Base-by-base conservation (phyloP, 2,113 vertebrate genomes). In the Rhinoderma darwinii region DNA sequence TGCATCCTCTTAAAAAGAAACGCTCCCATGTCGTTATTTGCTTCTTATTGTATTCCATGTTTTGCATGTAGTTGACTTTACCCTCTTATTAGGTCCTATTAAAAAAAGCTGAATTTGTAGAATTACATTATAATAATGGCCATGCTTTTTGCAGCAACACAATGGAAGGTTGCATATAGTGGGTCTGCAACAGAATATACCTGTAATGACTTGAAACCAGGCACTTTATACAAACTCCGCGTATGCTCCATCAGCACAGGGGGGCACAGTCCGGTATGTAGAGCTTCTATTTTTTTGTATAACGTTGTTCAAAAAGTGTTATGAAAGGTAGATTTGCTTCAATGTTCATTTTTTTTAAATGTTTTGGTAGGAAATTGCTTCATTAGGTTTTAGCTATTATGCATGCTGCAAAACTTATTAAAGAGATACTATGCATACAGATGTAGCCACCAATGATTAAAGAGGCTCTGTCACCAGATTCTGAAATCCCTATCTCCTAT, bases 171-270 rank as follows among this genome's bases (percentile, higher is more conserved):
- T 89, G 96, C 95, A 0, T 99, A 98, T 83, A 98, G 96, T 27
- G 98, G 98, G 68, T 96, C 97, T 0, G 96, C 95, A 73, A 97
- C 95, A 56, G 96, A 98, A 86, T 95, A 96, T 88, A 93, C 95
- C 83, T 96, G 96, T 89, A 95, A 96, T 91, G 94, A 95, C 88
- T 94, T 99, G 95, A 97, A 96, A 90, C 96, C 97, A 82, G 96
- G 96, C 90, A 98, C 96, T 92, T 93, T 95, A 92, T 99, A 98
- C 91, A 95, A 94, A 86, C 95, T 99, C 84, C 96, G 98, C 47
- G 95, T 96, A 25, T 97, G 97, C 93, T 97, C 96, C 92, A 97
- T 98, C 94, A 97, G 96, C 91, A 97, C 96, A 37, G 98, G 98
- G 2, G 98, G 98, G 50, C 97, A 98, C 92, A 99, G 98, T 90